Conservation (phyloP, 1,140 invertebrate species). For the Riptortus pedestris region DNA sequence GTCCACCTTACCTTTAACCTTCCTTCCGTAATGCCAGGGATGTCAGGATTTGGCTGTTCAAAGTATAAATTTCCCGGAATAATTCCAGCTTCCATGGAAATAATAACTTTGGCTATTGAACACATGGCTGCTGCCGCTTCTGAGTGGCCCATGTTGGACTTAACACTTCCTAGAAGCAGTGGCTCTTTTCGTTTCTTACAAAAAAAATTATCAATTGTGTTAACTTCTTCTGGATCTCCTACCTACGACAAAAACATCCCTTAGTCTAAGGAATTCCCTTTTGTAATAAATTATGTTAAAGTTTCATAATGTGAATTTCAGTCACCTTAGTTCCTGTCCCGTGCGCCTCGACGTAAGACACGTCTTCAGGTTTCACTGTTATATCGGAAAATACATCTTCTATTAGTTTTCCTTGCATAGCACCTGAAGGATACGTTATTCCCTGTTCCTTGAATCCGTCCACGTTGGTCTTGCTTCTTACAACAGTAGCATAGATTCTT, state of each 20-base stretch:
- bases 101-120: conserved; percentile 76
- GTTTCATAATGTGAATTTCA: too few relatives aligned
- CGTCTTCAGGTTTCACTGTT: conserved; percentile 65
- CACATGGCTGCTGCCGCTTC: conserved; percentile 88
- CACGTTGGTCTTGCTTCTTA: conserved; percentile 77
- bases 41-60: conserved; percentile 73
- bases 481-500: conserved; percentile 73
- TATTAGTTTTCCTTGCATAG: conserved; percentile 77
- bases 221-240: conserved; percentile 94
- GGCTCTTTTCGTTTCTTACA: conserved; percentile 71
- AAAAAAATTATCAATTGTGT: conserved; percentile 84
- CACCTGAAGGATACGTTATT: conserved; percentile 83
- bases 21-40: conserved; percentile 77
- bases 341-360: conserved; percentile 87
- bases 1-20: conserved; percentile 60
- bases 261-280: too few relatives aligned
- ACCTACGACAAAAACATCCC: conserved; percentile 37
- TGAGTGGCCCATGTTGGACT: conserved; percentile 96
- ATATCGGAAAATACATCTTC: conserved; percentile 72
- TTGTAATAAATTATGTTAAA: too few relatives aligned
- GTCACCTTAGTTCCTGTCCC: conserved; percentile 82
- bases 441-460: conserved; percentile 82
- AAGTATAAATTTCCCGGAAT: conserved; percentile 90
- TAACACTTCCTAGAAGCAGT: conserved; percentile 85
- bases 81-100: conserved; percentile 76